Base-by-base conservation (phyloP, 2,797 vertebrate species). In the Peromyscus melanophrys region DNA sequence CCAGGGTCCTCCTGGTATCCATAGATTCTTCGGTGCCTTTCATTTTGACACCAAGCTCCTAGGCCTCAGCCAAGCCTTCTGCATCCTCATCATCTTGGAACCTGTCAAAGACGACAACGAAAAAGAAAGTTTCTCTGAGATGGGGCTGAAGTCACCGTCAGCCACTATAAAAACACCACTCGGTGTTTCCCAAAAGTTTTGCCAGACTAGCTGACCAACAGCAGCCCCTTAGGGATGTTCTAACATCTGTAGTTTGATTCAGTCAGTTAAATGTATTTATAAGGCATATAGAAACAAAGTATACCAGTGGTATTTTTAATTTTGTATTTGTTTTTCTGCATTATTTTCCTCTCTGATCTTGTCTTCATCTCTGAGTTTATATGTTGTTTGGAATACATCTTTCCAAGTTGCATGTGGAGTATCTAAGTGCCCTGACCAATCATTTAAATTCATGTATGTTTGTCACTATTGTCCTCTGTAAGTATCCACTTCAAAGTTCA, bases 391-490 rank as follows among this genome's bases (percentile, higher is more conserved):
- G 98, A n/a, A 96, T 31, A 78, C 63, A 7, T 97, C 98, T 94
- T 0, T 43, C 6, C 5, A 25, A 34, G 0, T 98, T 87, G 98
- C 97, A 82, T 98, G 98, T 95, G 98, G 61, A 77, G 0, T 55
- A 0, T 34, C 98, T 75, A 77, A 23, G 31, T 99, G 98, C 81
- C 96, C 96, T 59, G 59, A 46, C 0, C 1, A 96, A 0, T 0
- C 0, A 0, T 94, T 65, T 12, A 55, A 77, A 17, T 96, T 93
- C 67, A 98, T 31, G 69, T 98, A 0, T 98, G 98, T 99, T 93
- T 99, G 99, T 96, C 99, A 99, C 0, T 99, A 99, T 97, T 99
- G 99, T 96, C 99, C 99, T 0, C 17, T 73, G 99, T 99, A 97
- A 2, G 99, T 99, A 98, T 82, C 34, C 8, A 27, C 25, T 78